Percentiles rank a stretch among this genome's conserved stretches.
phyloP scores from a whole-genome alignment of 1,140 invertebrate genomes.

The Neodiprion virginianus region DNA sequence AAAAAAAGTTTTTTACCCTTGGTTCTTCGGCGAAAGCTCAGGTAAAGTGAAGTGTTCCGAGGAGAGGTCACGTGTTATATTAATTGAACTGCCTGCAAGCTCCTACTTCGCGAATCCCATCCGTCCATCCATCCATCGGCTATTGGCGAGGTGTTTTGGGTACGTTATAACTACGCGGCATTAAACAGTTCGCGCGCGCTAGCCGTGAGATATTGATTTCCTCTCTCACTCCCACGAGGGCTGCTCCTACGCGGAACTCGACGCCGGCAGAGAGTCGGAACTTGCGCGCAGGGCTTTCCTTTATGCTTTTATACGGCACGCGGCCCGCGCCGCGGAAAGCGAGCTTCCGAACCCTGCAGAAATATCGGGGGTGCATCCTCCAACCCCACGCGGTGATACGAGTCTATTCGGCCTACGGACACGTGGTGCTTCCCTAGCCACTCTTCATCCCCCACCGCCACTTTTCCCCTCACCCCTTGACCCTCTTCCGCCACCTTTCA shows the following conservation, averaged over 20 bases:
- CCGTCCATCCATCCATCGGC: background rate
- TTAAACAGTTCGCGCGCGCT: constrained; percentile 31
- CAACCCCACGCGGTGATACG: background rate
- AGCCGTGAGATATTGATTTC: constrained; percentile 62
- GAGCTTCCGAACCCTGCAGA: constrained; percentile 13
- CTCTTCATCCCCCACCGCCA: background rate
- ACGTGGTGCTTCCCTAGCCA: constrained; percentile 20
- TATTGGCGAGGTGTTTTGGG: background rate
- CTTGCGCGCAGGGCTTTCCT: constrained; percentile 13
- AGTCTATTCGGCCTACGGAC: constrained; percentile 31
- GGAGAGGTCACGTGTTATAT: background rate
- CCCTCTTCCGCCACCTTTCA: background rate
- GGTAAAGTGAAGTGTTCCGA: background rate
- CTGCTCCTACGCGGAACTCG: constrained; percentile 15
- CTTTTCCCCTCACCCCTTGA: background rate
- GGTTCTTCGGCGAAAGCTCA: background rate
- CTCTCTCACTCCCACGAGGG: constrained; percentile 61
- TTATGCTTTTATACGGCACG: constrained; percentile 21
- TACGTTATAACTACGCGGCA: background rate
- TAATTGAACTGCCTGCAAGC: constrained; percentile 6
- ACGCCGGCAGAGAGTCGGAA: constrained; percentile 7
- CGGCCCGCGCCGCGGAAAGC: constrained; percentile 25
- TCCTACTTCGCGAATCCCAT: background rate
- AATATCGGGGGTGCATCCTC: constrained; percentile 6
- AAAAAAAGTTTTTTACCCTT: background rate